Base-by-base conservation (phyloP, 2,113 vertebrate genomes). In the Rhinolophus sinicus region DNA sequence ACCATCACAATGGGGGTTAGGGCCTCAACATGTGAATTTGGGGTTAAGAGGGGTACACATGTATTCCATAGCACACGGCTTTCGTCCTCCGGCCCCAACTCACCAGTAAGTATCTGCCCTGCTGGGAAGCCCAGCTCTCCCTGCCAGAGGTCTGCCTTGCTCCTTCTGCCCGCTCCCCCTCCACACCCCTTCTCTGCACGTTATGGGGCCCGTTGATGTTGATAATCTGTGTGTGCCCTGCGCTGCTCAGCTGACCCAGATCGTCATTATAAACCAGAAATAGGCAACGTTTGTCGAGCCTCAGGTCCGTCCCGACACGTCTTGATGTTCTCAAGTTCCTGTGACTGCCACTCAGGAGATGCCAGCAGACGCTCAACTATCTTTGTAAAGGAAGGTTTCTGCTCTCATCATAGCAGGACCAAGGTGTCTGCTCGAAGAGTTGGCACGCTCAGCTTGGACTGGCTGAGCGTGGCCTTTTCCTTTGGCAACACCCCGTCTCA, bases 111-210 rank as follows among this genome's bases (percentile, higher is more conserved):
- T 14, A 6, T 16, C 67, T 24, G 21, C 52, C 52, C n/a, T 40
- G 12, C 58, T 54, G 69, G 26, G 5, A 0, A 4, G 6, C 3
- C 21, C 24, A 18, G 24, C 50, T 54, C 1, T 2, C 7, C 9
- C 28, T 44, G 35, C 60, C 33, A 44, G 81, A 28, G 26, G 3
- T 8, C 44, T 18, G 16, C 3, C 64, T 21, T 21, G 47, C 35
- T 78, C 47, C 11, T 47, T 47, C n/a, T 70, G 92, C 38, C 40
- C 81, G 26, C 50, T 33, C 28, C 26, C 38, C 28, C 35, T 14
- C 15, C 65, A 33, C n/a, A 44, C 5, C 47, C 47, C 33, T 5
- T 1, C 15, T 30, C 44, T 65, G 21, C 38, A 9, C n/a, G 1
- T 30, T 10, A 44, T 2, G 1, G 35, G 52, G 13, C 21, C 24